Evolutionary conservation across 2,797 vertebrate genomes (phyloP).

Genomic region (Valencia hispanica): DNA sequence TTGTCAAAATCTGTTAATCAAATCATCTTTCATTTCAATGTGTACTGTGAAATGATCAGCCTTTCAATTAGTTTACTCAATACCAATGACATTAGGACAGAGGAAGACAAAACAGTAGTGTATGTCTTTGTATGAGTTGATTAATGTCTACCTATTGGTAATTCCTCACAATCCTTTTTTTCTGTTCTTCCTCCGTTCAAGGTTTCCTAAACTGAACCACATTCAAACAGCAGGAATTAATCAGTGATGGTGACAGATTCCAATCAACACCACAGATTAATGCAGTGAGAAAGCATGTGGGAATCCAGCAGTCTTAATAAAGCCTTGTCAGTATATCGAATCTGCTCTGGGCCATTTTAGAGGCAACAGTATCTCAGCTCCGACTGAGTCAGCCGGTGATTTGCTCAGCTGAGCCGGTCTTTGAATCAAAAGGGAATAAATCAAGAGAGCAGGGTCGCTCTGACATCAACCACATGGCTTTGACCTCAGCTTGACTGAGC

Average conservation of each 20-base stretch:
- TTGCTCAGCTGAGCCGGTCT: constrained; percentile 12
- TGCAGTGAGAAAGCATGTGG: constrained; percentile 72
- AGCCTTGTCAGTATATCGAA: constrained; percentile 55
- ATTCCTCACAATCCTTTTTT: constrained; percentile 34
- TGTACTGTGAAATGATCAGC: background rate
- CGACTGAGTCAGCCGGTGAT: background rate
- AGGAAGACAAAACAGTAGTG: constrained; percentile 33
- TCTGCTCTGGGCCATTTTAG: constrained; percentile 29
- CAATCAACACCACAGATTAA: constrained; percentile 62
- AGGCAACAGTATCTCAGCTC: constrained; percentile 60
- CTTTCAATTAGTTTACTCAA: constrained; percentile 76
- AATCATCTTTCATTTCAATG: background rate
- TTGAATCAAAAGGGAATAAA: constrained; percentile 57
- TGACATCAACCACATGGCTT: constrained; percentile 44
- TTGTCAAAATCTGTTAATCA: background rate
- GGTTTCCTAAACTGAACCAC: constrained; percentile 44
- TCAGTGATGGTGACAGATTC: constrained; percentile 67
- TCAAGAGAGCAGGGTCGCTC: constrained; percentile 59
- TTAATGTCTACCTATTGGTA: constrained; percentile 74
- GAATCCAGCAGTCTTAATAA: constrained; percentile 60
- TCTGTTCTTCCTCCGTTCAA: constrained; percentile 17
- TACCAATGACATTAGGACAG: constrained; percentile 59
- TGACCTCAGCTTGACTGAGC: constrained; percentile 49
- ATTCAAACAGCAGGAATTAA: constrained; percentile 68
- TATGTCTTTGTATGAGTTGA: constrained; percentile 56